These are phyloP conservation scores for Ypsolopha scabrella DNA, from an alignment of 2,888 invertebrate genomes.

Conservation along the genomic window DNA sequence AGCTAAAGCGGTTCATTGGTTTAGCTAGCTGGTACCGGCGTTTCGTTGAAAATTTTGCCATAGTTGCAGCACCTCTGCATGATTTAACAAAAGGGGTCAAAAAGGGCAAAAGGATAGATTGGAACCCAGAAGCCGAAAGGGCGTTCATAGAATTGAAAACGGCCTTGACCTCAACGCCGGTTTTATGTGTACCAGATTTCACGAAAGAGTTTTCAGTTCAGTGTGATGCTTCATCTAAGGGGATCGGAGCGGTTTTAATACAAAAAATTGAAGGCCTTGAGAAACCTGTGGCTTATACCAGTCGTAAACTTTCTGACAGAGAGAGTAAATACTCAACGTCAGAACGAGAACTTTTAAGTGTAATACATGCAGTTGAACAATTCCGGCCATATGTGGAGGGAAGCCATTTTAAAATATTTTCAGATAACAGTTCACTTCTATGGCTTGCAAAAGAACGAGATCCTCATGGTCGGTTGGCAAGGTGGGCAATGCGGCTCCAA, in stretches of 20 bases:
- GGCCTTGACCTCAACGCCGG: too few relatives aligned
- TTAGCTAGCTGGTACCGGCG: too few relatives aligned
- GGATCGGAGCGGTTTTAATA: too few relatives aligned
- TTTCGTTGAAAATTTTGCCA: too few relatives aligned
- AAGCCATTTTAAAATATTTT: background rate
- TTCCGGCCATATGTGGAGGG: constrained; percentile 12
- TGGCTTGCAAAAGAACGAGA: constrained; percentile 6
- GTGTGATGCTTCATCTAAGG: background rate
- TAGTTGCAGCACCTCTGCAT: too few relatives aligned
- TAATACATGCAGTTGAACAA: constrained; percentile 9
- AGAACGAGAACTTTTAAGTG: constrained; percentile 9
- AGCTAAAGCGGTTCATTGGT: too few relatives aligned
- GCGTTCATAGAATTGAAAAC: too few relatives aligned
- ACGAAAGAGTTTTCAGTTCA: background rate
- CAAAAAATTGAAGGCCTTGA: background rate
- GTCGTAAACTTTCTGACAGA: background rate
- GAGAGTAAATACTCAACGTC: constrained; percentile 8
- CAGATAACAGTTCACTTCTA: constrained; percentile 1
- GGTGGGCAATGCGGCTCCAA: constrained; percentile 9
- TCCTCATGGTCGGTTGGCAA: constrained; percentile 8
- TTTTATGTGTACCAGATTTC: background rate
- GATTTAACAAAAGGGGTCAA: too few relatives aligned
- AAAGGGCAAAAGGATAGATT: too few relatives aligned
- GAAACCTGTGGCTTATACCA: background rate
- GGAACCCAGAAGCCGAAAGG: too few relatives aligned